Percentiles rank a stretch among this genome's conserved stretches.
phyloP scores from a whole-genome alignment of 1,140 invertebrate genomes.

The Drosophila arizonae region DNA sequence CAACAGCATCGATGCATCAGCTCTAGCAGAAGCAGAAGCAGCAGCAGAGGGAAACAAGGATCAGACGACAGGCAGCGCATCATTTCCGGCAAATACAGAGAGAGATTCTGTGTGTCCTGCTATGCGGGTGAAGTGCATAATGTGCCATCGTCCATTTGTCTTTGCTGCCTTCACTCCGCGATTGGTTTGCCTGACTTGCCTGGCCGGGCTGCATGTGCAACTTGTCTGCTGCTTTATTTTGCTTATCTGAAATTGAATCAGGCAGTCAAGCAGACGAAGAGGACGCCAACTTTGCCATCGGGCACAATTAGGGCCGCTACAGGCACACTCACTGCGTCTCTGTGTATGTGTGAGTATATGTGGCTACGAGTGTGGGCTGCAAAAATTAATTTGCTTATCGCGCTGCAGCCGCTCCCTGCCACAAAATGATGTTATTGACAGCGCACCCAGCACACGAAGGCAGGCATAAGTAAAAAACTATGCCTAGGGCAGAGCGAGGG shows the following conservation, averaged over 20 bases:
- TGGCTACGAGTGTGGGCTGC: slow-evolving; percentile 1
- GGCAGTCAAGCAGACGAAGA: slow-evolving; percentile 68
- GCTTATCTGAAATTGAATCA: slow-evolving; percentile 81
- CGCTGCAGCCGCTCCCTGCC: slow-evolving; percentile 65
- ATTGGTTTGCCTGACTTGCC: slow-evolving; percentile 1
- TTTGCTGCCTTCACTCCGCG: slow-evolving; percentile 39
- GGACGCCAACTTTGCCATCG: slow-evolving; percentile 63
- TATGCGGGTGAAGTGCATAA: slow-evolving; percentile 78
- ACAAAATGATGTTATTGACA: slow-evolving; percentile 76
- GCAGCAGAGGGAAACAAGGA: slow-evolving; percentile 5
- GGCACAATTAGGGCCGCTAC: slow-evolving; percentile 73
- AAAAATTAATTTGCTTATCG: slow-evolving; percentile 81
- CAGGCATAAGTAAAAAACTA: slow-evolving; percentile 54
- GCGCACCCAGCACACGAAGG: slow-evolving; percentile 31
- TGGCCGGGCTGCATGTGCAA: slow-evolving; percentile 64
- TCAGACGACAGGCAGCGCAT: slow-evolving; percentile 60
- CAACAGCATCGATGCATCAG: slow-evolving; percentile 79
- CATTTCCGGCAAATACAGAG: slow-evolving; percentile 59
- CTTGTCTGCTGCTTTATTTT: slow-evolving; percentile 71
- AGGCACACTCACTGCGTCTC: slow-evolving; percentile 8
- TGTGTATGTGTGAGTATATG: background rate
- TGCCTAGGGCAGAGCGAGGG: slow-evolving; percentile 36
- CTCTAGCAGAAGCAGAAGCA: slow-evolving; percentile 43
- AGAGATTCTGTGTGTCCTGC: slow-evolving; percentile 5
- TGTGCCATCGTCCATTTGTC: slow-evolving; percentile 74